Conservation (phyloP, 2,888 invertebrate species). For the Pristionchus maxplancki region DNA sequence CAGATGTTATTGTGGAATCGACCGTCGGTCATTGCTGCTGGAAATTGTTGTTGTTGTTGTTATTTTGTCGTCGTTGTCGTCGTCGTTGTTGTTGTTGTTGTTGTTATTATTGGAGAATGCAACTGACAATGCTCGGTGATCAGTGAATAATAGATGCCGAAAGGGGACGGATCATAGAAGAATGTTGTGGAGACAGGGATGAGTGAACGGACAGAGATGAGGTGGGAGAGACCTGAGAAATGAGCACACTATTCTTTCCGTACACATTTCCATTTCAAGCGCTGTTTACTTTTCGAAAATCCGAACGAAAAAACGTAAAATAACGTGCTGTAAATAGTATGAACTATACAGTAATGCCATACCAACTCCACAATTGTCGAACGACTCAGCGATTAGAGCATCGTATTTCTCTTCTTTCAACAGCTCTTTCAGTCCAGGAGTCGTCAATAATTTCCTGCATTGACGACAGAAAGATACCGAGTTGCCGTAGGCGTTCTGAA, state of each 20-base stretch:
- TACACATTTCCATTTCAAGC: too few species aligned
- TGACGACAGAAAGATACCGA: background rate
- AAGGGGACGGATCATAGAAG: background rate
- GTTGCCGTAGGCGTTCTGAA: background rate
- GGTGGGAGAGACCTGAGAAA: constrained; percentile 4
- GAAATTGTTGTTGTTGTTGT: background rate
- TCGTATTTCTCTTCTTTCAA: constrained; percentile 9
- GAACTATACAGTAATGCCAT: too few species aligned
- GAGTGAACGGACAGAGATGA: background rate
- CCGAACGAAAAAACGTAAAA: background rate
- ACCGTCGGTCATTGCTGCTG: background rate
- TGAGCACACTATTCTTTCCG: too few species aligned
- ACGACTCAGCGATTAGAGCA: background rate
- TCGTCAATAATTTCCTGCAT: constrained; percentile 1
- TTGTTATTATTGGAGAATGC: too few species aligned
- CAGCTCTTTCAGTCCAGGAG: background rate
- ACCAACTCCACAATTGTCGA: constrained; percentile 26
- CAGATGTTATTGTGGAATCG: constrained; percentile 3
- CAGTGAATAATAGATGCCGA: background rate
- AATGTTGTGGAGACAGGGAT: background rate
- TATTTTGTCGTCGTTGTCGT: too few species aligned
- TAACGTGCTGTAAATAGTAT: too few species aligned
- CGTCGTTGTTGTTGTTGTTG: too few species aligned
- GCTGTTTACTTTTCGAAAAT: too few species aligned
- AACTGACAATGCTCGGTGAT: background rate